phyloP scores from a whole-genome alignment of 2,888 invertebrate genomes.

The Sinotaia quadrata region DNA sequence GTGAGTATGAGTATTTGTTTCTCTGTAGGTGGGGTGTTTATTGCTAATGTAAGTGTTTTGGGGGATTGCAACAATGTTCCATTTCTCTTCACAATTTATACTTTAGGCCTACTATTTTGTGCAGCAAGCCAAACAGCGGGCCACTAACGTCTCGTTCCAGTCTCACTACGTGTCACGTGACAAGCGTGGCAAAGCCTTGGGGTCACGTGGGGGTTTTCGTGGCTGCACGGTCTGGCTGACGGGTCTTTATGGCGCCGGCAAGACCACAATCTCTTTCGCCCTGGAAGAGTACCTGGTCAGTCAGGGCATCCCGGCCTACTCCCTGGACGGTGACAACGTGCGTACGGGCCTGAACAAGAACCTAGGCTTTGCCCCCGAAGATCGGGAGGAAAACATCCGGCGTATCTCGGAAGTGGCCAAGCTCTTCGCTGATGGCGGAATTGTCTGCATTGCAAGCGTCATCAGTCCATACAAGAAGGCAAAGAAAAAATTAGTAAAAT shows the following conservation, averaged over 20 bases:
- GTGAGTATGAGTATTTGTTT: no score
- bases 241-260: conserved; percentile 93
- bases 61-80: no score
- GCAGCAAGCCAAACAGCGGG: conserved; percentile 73
- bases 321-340: conserved; percentile 98
- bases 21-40: no score
- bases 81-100: no score
- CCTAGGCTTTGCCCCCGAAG: conserved; percentile 92
- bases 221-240: conserved; percentile 95
- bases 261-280: conserved; percentile 97
- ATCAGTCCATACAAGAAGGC: conserved; percentile 95
- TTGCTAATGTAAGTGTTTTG: no score
- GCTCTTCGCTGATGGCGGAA: conserved; percentile 97
- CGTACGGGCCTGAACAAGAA: conserved; percentile 96
- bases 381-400: conserved; percentile 96
- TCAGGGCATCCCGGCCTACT: conserved; percentile 91
- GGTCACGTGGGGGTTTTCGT: conserved; percentile 88
- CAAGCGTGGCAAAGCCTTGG: conserved; percentile 91
- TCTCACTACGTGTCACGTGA: conserved; percentile 94
- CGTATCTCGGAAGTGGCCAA: conserved; percentile 97
- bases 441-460: conserved; percentile 95
- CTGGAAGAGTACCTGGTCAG: conserved; percentile 94
- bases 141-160: conserved; percentile 96
- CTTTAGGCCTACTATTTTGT: no score
- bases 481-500: no score